Conservation (phyloP, 1,140 invertebrate genomes). For the Anagrus nilaparvatae region DNA sequence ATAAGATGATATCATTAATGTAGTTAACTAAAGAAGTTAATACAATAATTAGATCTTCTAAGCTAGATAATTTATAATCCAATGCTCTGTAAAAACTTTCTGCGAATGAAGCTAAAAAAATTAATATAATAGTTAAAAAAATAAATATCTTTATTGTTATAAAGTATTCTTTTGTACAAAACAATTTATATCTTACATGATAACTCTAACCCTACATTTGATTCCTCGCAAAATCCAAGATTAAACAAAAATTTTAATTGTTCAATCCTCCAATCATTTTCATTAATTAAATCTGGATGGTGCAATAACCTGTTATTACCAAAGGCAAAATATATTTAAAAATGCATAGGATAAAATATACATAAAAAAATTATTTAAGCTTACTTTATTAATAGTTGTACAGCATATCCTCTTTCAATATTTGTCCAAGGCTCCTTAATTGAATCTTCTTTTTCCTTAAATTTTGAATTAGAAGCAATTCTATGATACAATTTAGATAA, state of each 20-base stretch:
- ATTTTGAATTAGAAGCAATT: conserved; percentile 44
- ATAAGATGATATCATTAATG: conserved; percentile 40
- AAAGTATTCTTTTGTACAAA: conserved; percentile 8
- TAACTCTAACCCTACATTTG: conserved; percentile 47
- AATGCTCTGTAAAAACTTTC: conserved; percentile 54
- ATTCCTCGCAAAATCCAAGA: conserved; percentile 51
- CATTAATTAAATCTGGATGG: conserved; percentile 47
- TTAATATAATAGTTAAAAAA: conserved; percentile 14
- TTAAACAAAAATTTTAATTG: conserved; percentile 54
- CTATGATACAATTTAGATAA: conserved; percentile 48
- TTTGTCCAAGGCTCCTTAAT: conserved; percentile 51
- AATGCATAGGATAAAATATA: conserved; percentile 8
- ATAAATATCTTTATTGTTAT: conserved; percentile 1
- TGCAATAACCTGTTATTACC: conserved; percentile 52
- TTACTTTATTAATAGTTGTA: conserved; percentile 45
- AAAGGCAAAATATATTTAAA: conserved; percentile 16
- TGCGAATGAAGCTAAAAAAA: conserved; percentile 42
- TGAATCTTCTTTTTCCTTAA: conserved; percentile 32
- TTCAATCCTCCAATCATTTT: conserved; percentile 54
- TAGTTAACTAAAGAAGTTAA: conserved; percentile 46
- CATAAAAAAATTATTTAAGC: conserved; percentile 2
- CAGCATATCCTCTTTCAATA: conserved; percentile 53
- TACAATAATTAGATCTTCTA: conserved; percentile 47
- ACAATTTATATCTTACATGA: conserved; percentile 38
- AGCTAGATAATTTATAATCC: conserved; percentile 50